Evolutionary conservation across 2,113 vertebrate genomes (phyloP), one percentile per base, ranked within the genome.

Genomic region (Elaphurus davidianus): DNA sequence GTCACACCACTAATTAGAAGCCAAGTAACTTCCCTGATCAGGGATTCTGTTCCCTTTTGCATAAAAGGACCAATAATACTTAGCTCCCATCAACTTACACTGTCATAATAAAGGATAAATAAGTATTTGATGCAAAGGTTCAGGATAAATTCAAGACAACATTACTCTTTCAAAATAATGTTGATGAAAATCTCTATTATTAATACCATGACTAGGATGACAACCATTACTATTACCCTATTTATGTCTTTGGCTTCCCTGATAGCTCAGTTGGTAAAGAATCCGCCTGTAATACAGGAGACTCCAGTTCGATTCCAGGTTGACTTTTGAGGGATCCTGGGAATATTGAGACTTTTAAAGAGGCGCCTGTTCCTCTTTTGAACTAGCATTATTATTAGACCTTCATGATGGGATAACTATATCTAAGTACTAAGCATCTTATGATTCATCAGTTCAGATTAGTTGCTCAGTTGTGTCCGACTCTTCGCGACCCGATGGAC

Each of bases 391-490:
- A 91, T 94, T 91, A 94, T 81, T 79, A 96, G 86, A 93, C 33
- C 28, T 47, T 81, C 89, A 88, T 91, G 96, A 83, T 55, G 91
- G 84, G 60, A 36, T 64, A 93, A 91, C 59, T 92, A 71, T 57
- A 97, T 79, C 95, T 98, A 96, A 97, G 91, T 90, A 76, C 43
- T 67, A 94, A 85, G 50, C 30, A 23, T 87, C 36, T 67, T 87
- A 74, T 76, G 83, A 96, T n/a, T 98, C 92, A 97, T 87, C 86
- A 71, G n/a, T 40, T 71, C 19, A 71, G 67, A 6, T 71, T 36
- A 71, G n/a, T 23, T 40, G n/a, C n/a, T 71, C 19, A 71, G 67
- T 71, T 5, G 19, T 71, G n/a, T 40, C 67, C 6, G n/a, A 71
- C 67, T 71, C n/a, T 71, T 71, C 10, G 21, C 5, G 21, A 71